Conservation (phyloP, 2,888 invertebrate species). For the Xestia sexstrigata region DNA sequence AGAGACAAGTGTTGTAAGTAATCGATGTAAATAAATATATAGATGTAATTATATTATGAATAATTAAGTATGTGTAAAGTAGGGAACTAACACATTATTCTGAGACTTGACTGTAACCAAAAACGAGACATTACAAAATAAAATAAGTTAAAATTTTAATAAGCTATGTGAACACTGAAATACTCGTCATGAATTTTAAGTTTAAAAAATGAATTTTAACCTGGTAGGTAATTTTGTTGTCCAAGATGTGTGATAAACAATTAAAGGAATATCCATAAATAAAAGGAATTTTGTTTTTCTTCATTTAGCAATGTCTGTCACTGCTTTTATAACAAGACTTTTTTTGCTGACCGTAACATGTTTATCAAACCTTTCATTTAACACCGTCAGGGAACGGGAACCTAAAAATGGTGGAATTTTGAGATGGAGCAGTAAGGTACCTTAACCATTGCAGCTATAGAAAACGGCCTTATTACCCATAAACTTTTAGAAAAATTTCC, state of each 20-base stretch:
- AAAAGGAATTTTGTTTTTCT: background rate
- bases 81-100: conserved; percentile 1
- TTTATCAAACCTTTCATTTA: background rate
- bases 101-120: conserved; percentile 53
- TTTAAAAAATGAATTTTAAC: background rate
- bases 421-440: background rate
- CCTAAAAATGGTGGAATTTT: background rate
- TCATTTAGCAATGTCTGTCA: background rate
- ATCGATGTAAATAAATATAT: conserved; percentile 47
- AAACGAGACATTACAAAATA: conserved; percentile 29
- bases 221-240: background rate
- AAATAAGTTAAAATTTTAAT: background rate
- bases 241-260: conserved; percentile 19
- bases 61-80: background rate
- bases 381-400: background rate
- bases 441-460: background rate
- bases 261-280: background rate
- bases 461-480: background rate
- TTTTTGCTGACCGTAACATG: background rate
- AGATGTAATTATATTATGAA: conserved; percentile 13
- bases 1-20: background rate
- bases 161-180: background rate
- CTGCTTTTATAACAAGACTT: background rate
- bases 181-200: background rate
- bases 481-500: background rate